phyloP scores from a whole-genome alignment of 2,797 vertebrate genomes.

The Pantherophis alleghaniensis region DNA sequence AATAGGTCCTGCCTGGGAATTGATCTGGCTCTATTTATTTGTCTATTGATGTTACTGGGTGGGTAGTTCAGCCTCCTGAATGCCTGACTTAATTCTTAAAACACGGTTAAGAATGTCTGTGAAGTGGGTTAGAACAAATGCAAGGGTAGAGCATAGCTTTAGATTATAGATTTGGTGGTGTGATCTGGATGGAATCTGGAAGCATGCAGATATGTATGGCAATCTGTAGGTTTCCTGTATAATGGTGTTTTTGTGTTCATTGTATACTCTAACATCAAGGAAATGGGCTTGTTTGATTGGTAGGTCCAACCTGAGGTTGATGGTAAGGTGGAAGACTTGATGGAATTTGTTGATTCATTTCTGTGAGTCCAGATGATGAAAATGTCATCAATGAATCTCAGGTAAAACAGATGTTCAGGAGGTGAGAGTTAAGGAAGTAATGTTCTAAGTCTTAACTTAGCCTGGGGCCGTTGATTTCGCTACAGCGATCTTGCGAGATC shows the following conservation, averaged over 20 bases:
- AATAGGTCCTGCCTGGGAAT: not conserved
- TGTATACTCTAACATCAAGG: not conserved
- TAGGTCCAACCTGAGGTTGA: not conserved
- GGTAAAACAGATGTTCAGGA: not conserved
- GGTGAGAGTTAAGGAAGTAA: not conserved
- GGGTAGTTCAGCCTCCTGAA: not conserved
- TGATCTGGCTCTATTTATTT: not conserved
- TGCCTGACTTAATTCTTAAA: not conserved
- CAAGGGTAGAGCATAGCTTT: not conserved
- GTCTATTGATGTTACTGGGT: not conserved
- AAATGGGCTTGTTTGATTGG: not conserved
- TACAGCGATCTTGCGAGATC: too few relatives aligned
- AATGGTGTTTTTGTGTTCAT: not conserved
- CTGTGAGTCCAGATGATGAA: not conserved
- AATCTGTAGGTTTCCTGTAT: not conserved
- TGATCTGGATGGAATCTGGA: not conserved
- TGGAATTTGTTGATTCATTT: not conserved
- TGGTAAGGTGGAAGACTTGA: not conserved
- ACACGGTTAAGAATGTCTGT: not conserved
- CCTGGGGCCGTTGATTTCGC: too few relatives aligned
- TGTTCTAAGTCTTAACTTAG: not conserved
- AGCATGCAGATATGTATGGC: not conserved
- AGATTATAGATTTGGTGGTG: not conserved
- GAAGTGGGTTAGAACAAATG: not conserved
- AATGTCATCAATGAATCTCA: not conserved